These are phyloP conservation scores for Heteractis magnifica DNA, from an alignment of 92 coral and sea anemone species.

Conservation along the genomic window DNA sequence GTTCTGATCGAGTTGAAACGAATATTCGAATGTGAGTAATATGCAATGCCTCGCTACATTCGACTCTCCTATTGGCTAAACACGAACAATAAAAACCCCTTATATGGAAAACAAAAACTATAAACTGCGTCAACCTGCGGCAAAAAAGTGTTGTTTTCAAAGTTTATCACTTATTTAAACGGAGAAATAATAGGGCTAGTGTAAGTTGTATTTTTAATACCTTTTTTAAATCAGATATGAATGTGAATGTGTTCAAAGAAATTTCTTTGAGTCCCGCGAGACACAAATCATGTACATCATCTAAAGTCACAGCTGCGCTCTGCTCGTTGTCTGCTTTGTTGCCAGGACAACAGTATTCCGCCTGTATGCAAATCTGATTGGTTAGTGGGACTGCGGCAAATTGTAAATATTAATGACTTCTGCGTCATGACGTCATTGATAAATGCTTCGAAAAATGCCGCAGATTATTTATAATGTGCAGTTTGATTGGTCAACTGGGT, in stretches of 20 bases:
- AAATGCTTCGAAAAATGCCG: constrained; percentile 13
- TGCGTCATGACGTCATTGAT: constrained; percentile 15
- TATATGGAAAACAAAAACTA: constrained; percentile 43
- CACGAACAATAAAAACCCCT: constrained; percentile 37
- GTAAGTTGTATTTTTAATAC: not conserved
- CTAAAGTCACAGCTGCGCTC: not conserved
- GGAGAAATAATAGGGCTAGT: not conserved
- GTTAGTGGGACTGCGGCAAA: constrained; percentile 17
- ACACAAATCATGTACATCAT: not conserved
- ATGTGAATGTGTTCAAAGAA: not conserved
- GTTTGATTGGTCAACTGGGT: not conserved
- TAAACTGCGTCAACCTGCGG: constrained; percentile 62
- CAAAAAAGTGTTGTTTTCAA: constrained; percentile 31
- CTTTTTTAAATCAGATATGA: constrained; percentile 3
- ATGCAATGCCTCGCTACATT: constrained; percentile 27
- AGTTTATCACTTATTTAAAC: constrained; percentile 28
- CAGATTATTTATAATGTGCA: not conserved
- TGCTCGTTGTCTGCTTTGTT: constrained; percentile 8
- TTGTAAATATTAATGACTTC: constrained; percentile 16
- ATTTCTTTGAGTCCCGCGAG: constrained; percentile 15
- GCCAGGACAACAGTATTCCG: not conserved
- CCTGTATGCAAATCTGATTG: constrained; percentile 16
- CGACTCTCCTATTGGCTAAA: constrained; percentile 33
- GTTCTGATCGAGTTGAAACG: constrained; percentile 35
- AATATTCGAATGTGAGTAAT: constrained; percentile 45